Percentiles rank a stretch among this genome's conserved stretches.
phyloP scores from a whole-genome alignment of 2,888 invertebrate species.

The Troides aeacus region DNA sequence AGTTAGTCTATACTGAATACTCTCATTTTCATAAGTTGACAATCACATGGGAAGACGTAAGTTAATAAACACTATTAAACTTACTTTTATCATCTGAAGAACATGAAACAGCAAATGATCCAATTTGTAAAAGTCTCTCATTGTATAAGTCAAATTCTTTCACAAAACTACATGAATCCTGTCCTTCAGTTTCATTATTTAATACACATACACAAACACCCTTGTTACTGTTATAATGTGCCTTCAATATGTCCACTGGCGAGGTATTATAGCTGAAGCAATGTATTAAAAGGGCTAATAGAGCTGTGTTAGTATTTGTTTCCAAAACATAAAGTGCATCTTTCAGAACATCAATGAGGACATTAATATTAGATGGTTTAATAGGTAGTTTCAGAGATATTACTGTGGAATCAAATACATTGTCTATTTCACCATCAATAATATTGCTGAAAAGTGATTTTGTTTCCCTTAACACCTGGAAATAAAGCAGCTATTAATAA shows the following conservation, averaged over 20 bases:
- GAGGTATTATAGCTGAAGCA: conserved; percentile 58
- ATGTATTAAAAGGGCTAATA: conserved; percentile 77
- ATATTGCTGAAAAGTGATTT: conserved; percentile 69
- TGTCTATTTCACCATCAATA: conserved; percentile 63
- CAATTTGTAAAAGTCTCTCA: conserved; percentile 84
- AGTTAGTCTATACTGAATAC: too few species aligned
- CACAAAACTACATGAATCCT: conserved; percentile 74
- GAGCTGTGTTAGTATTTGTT: conserved; percentile 83
- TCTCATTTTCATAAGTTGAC: too few species aligned
- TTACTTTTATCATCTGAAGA: conserved; percentile 69
- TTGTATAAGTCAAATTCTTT: conserved; percentile 84
- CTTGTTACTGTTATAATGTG: conserved; percentile 47
- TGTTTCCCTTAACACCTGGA: conserved; percentile 77
- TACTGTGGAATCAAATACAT: conserved; percentile 63
- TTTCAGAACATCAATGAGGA: conserved; percentile 80
- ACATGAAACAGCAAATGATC: conserved; percentile 84
- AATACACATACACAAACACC: conserved; percentile 47
- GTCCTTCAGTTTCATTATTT: conserved; percentile 43
- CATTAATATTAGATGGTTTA: conserved; percentile 72
- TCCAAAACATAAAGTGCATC: conserved; percentile 83
- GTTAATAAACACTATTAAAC: conserved; percentile 32
- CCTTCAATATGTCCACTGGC: conserved; percentile 53
- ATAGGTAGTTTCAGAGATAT: conserved; percentile 61
- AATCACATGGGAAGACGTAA: too few species aligned
- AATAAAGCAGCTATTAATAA: conserved; percentile 32